Evolutionary conservation across 2,113 vertebrate genomes (phyloP).

Genomic region (Suricata suricatta): DNA sequence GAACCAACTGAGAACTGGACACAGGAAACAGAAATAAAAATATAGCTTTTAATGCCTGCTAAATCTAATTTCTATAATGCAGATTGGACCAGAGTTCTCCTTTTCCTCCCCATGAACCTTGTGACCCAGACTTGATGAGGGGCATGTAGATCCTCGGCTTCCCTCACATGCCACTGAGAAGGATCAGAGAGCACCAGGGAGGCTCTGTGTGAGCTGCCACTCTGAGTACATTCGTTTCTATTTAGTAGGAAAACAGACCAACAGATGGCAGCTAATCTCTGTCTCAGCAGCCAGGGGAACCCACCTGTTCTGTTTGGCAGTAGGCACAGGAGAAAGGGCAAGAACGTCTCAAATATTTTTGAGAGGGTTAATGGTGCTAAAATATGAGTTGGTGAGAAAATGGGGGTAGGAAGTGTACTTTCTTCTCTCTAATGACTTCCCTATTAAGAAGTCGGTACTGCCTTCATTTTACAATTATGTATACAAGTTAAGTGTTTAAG

Average conservation of each 20-base stretch:
- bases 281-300: background rate
- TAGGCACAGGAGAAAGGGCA: background rate
- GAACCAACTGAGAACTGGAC: background rate
- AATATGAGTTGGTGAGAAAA: slow-evolving; percentile 13
- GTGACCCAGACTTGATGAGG: background rate
- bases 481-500: background rate
- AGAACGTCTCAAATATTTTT: background rate
- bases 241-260: background rate
- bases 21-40: background rate
- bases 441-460: background rate
- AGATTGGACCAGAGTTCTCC: background rate
- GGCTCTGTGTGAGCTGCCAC: background rate
- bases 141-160: background rate
- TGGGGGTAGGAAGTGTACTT: background rate
- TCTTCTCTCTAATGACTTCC: background rate
- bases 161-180: background rate
- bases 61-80: background rate
- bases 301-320: too few species aligned
- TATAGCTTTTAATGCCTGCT: background rate
- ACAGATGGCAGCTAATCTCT: background rate
- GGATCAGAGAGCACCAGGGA: background rate
- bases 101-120: background rate
- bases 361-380: background rate
- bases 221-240: too few species aligned
- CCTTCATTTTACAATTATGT: background rate